A percentile compares a stretch with the other conserved stretches of the same genome.
These are phyloP conservation scores for Thalassophryne amazonica DNA, from an alignment of 2,797 vertebrate species.

Conservation along the genomic window DNA sequence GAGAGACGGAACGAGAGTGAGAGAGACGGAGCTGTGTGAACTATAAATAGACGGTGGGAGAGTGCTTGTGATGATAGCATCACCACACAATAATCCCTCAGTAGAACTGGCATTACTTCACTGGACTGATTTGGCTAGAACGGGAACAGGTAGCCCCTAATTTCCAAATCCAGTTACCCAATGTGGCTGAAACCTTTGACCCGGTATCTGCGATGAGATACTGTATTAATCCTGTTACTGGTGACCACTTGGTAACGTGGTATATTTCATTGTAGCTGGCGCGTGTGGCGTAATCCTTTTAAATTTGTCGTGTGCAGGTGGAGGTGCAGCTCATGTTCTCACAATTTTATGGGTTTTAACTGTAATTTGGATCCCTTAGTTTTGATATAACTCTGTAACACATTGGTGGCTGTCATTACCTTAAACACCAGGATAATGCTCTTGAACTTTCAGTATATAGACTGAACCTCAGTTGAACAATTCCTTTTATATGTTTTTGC, in stretches of 20 bases:
- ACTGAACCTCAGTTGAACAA: no score
- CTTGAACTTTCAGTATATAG: no score
- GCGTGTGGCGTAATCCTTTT: slow-evolving; percentile 13
- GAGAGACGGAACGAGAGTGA: slow-evolving; percentile 10
- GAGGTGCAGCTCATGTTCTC: background rate
- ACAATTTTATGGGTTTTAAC: background rate
- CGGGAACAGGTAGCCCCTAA: slow-evolving; percentile 28
- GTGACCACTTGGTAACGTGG: background rate
- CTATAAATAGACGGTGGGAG: slow-evolving; percentile 67
- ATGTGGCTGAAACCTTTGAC: slow-evolving; percentile 9
- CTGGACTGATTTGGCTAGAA: background rate
- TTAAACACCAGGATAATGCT: background rate
- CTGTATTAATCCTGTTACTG: slow-evolving; percentile 13
- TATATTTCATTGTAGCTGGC: background rate
- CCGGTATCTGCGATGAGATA: background rate
- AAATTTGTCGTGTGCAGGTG: background rate
- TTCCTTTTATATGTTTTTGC: no score
- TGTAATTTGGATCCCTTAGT: slow-evolving; percentile 4
- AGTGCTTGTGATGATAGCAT: slow-evolving; percentile 64
- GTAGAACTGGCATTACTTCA: slow-evolving; percentile 25
- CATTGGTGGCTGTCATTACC: background rate
- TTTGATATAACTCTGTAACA: background rate
- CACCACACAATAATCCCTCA: slow-evolving; percentile 54
- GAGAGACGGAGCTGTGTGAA: slow-evolving; percentile 39
- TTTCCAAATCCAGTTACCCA: slow-evolving; percentile 8